Base-by-base conservation (phyloP, 2,797 vertebrate species). In the Rousettus madagascariensis region DNA sequence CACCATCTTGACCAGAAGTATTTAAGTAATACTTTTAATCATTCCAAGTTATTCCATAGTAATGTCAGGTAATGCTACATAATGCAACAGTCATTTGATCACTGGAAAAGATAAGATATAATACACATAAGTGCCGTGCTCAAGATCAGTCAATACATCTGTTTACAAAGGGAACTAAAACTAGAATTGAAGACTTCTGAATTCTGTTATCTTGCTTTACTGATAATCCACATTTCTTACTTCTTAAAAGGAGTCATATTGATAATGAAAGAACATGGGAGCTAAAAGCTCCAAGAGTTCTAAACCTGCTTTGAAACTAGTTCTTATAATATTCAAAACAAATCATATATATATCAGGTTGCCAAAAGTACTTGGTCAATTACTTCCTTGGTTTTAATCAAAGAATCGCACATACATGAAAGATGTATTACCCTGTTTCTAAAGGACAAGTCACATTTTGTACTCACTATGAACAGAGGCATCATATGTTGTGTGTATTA, bases 1-100 rank as follows among this genome's bases (percentile, higher is more conserved):
- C 49, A 49, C 4, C 49, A 49, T 49, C 49, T 49, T 49, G 49
- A 49, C 49, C 15, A 49, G 49, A 49, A 49, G 49, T 49, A 79
- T 79, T 91, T 80, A 95, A 91, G 49, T 68, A 91, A 77, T 55
- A 80, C 16, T 75, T 95, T 80, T 13, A 88, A 57, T 80, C 24
- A 75, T 28, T 53, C 59, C 43, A 53, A 66, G 24, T 72, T 65
- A 57, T 12, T 30, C 24, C 51, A 12, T 75, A 26, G 26, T 26
- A 89, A 63, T 53, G 46, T 85, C 33, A 38, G 38, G 11, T 90
- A 43, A 43, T 51, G 33, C n/a, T 43, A 16, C 30, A 36, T 9
- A 6, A 66, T 28, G 0, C 41, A 12, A 7, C 7, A 20, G 30
- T 83, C 28, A 74, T 85, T 63, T 94, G 11, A 61, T 74, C 66